Percentiles rank a stretch among this genome's conserved stretches.
Evolutionary conservation across 1,140 invertebrate genomes (phyloP).

Genomic region (Drosophila chauvacae): DNA sequence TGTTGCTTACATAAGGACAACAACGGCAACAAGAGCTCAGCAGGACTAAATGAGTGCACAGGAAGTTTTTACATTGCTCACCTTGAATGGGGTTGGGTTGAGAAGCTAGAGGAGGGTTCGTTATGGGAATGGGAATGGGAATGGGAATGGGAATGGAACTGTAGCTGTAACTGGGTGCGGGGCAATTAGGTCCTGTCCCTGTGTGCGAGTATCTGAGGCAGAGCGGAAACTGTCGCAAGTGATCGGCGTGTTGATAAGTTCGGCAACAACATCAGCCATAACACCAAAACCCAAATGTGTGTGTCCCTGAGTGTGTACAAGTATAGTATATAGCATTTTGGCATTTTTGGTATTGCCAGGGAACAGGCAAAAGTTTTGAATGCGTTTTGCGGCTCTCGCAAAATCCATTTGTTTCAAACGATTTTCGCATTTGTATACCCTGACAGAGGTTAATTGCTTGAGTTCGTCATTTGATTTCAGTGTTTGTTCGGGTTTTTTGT

Average conservation of each 20-base stretch:
- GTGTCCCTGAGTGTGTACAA: background rate
- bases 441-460: constrained; percentile 21
- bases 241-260: constrained; percentile 81
- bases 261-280: constrained; percentile 51
- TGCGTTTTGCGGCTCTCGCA: constrained; percentile 46
- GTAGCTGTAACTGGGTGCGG: constrained; percentile 58
- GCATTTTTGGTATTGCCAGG: constrained; percentile 44
- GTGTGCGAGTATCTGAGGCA: constrained; percentile 53
- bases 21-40: constrained; percentile 36
- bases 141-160: constrained; percentile 20
- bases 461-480: constrained; percentile 23
- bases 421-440: constrained; percentile 44
- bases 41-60: constrained; percentile 78
- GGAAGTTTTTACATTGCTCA: constrained; percentile 80
- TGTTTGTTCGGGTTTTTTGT: background rate
- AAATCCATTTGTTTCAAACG: constrained; percentile 61
- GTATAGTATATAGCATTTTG: constrained; percentile 47
- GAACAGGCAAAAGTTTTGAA: constrained; percentile 56
- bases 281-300: constrained; percentile 25
- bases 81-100: constrained; percentile 62
- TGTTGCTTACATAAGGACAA: constrained; percentile 64
- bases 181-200: constrained; percentile 70
- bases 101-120: background rate
- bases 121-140: constrained; percentile 16
- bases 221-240: constrained; percentile 80